A percentile compares a stretch with the other conserved stretches of the same genome.
Conservation (phyloP, 2,888 invertebrate genomes). For the Gryllus longicercus region DNA sequence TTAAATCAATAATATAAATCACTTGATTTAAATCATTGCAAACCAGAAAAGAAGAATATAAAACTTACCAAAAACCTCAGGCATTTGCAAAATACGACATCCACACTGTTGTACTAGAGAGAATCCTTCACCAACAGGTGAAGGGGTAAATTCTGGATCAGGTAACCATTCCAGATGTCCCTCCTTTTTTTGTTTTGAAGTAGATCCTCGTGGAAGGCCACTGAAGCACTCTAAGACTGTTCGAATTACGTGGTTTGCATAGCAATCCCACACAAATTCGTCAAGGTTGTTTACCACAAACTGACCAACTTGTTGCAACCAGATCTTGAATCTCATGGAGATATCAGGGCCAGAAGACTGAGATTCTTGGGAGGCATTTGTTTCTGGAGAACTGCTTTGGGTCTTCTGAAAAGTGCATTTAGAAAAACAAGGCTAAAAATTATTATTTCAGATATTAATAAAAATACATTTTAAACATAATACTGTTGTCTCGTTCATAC, state of each 20-base stretch:
- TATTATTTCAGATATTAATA: no score
- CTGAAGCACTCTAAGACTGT: constrained; percentile 67
- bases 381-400: no score
- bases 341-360: neutral
- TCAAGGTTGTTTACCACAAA: constrained; percentile 80
- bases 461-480: no score
- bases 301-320: constrained; percentile 67
- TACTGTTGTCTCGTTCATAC: no score
- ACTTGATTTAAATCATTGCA: no score
- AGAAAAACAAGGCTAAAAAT: no score
- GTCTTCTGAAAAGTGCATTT: no score
- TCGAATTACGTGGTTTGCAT: constrained; percentile 73
- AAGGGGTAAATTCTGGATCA: neutral
- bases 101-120: constrained; percentile 52
- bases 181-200: constrained; percentile 39
- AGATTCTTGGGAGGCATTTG: neutral
- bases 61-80: neutral
- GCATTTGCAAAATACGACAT: constrained; percentile 70
- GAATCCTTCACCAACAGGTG: neutral
- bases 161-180: neutral
- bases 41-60: no score
- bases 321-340: constrained; percentile 54
- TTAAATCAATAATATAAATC: no score
- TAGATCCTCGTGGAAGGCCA: constrained; percentile 54
- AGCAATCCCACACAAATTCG: constrained; percentile 74